Conservation (phyloP, 2,797 vertebrate species). For the Ceryle rudis region DNA sequence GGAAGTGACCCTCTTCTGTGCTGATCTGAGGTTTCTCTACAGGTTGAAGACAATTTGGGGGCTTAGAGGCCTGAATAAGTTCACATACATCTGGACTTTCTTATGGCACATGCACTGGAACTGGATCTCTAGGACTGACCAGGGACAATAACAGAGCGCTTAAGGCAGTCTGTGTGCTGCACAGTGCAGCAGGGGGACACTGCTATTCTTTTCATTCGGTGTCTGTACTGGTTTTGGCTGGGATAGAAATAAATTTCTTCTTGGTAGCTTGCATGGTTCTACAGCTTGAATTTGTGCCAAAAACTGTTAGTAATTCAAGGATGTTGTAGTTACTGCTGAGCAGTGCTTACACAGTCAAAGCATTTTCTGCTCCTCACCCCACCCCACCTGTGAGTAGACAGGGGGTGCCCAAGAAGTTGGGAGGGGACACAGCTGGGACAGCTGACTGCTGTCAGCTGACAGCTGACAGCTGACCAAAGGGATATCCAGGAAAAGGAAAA, state of each 20-base stretch:
- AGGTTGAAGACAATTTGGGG: not conserved
- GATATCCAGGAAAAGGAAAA: not conserved
- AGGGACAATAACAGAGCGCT: not conserved
- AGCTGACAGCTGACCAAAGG: too few species aligned
- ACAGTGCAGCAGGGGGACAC: not conserved
- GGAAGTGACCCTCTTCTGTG: not conserved
- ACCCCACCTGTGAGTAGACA: not conserved
- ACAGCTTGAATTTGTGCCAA: not conserved
- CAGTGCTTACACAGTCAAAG: not conserved
- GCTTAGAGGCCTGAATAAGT: not conserved
- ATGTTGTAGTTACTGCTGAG: not conserved
- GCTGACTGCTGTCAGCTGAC: not conserved
- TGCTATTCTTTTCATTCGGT: not conserved
- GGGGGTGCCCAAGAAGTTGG: not conserved
- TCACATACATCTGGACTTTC: not conserved
- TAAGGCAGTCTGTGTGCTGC: too few species aligned
- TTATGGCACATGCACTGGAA: not conserved
- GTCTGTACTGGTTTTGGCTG: not conserved
- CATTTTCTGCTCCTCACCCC: not conserved
- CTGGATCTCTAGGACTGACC: not conserved
- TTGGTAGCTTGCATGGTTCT: rapidly evolving
- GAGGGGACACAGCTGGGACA: not conserved
- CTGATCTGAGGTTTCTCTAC: not conserved
- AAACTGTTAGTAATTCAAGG: not conserved
- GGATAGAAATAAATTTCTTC: not conserved